Conservation (phyloP, 2,888 invertebrate genomes). For the Eumerus sabulonum region DNA sequence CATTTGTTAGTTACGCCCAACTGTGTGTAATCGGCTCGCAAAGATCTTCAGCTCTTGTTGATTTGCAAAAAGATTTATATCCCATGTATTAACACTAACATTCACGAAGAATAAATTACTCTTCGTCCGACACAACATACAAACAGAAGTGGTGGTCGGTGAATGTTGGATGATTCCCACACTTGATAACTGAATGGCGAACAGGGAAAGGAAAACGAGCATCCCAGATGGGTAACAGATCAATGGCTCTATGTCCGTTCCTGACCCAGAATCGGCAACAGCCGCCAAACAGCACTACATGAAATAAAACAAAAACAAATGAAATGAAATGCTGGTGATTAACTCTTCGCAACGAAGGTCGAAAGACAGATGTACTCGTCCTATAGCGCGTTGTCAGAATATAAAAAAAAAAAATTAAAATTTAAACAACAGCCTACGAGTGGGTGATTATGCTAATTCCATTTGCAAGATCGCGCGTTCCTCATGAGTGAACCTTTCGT, state of each 20-base stretch:
- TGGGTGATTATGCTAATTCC: slow-evolving; percentile 69
- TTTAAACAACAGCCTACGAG: slow-evolving; percentile 39
- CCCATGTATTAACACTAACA: slow-evolving; percentile 3
- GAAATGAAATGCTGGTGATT: slow-evolving; percentile 62
- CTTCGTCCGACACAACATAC: slow-evolving; percentile 23
- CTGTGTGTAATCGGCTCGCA: slow-evolving; percentile 40
- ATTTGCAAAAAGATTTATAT: slow-evolving; percentile 55
- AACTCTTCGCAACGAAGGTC: slow-evolving; percentile 64
- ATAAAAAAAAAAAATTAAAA: slow-evolving; percentile 12
- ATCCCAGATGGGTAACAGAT: slow-evolving; percentile 45
- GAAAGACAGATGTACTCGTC: slow-evolving; percentile 63
- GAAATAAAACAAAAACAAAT: slow-evolving; percentile 15
- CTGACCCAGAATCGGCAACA: slow-evolving; percentile 62
- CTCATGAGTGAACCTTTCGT: slow-evolving; percentile 66
- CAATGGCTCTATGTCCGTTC: slow-evolving; percentile 32
- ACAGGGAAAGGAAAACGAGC: background rate
- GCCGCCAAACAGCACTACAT: slow-evolving; percentile 8
- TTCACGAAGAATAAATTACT: slow-evolving; percentile 48
- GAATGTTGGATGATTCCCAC: slow-evolving; percentile 46
- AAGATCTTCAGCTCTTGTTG: slow-evolving; percentile 40
- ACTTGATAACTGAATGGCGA: slow-evolving; percentile 29
- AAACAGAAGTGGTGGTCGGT: background rate
- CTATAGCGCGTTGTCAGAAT: slow-evolving; percentile 11
- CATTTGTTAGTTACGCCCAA: slow-evolving; percentile 64
- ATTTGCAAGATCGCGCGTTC: slow-evolving; percentile 63